Evolutionary conservation across 2,113 vertebrate species (phyloP).

Genomic region (Melospiza georgiana): DNA sequence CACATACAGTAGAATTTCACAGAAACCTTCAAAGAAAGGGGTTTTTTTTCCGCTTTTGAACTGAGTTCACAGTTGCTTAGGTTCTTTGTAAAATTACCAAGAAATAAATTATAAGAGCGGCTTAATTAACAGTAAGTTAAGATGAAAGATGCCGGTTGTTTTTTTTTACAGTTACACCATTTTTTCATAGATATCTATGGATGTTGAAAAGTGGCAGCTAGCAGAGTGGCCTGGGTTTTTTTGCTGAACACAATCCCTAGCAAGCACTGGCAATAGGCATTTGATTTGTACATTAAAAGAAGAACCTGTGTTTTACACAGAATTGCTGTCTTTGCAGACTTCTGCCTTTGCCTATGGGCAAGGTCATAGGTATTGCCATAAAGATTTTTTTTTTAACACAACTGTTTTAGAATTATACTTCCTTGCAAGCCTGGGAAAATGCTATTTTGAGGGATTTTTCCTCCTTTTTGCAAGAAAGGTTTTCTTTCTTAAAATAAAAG

Average conservation of each 20-base stretch:
- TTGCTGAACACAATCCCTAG: not conserved
- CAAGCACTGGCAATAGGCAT: not conserved
- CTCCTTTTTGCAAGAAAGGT: not conserved
- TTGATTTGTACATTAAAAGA: not conserved
- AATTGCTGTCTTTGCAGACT: not conserved
- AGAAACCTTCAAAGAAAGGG: conserved; percentile 64
- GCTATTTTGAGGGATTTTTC: not conserved
- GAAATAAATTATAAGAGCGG: not conserved
- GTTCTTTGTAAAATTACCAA: not conserved
- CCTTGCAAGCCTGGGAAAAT: not conserved
- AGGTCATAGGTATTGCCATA: not conserved
- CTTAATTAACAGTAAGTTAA: conserved; percentile 26
- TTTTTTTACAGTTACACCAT: not conserved
- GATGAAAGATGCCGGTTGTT: not conserved
- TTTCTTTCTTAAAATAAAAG: not conserved
- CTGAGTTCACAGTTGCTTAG: conserved; percentile 31
- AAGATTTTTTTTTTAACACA: not conserved
- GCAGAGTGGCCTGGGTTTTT: not conserved
- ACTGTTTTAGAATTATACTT: not conserved
- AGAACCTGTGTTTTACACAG: not conserved
- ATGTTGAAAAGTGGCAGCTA: not conserved
- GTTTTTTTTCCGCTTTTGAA: not conserved
- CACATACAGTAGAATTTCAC: conserved; percentile 40
- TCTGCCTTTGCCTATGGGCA: not conserved
- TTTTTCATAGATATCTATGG: not conserved